Conservation (phyloP, 2,113 vertebrate genomes). For the Ceratotherium simum region DNA sequence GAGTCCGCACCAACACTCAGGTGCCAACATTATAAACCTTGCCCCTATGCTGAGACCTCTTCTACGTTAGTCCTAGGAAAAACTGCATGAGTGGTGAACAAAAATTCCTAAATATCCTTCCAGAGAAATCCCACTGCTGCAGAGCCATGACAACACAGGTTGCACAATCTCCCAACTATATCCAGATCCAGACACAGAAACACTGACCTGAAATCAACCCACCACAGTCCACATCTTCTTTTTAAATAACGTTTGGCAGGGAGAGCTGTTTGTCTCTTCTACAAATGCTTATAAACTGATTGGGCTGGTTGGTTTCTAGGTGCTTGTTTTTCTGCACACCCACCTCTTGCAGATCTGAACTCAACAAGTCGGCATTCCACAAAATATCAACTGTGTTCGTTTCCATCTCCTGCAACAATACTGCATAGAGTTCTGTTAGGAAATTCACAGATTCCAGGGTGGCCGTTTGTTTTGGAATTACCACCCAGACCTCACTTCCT, state of each 20-base stretch:
- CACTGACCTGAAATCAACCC: neutral
- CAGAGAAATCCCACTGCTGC: neutral
- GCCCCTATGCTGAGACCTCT: neutral
- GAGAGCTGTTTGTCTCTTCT: neutral
- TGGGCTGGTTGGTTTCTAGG: neutral
- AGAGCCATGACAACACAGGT: neutral
- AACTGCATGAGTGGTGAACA: neutral
- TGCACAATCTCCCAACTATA: neutral
- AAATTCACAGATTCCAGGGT: neutral
- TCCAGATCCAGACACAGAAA: constrained; percentile 15
- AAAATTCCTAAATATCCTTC: constrained; percentile 49
- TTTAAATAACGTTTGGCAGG: neutral
- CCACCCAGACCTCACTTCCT: constrained; percentile 26
- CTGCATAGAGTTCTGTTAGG: neutral
- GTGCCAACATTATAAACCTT: neutral
- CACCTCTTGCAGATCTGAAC: neutral
- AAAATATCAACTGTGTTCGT: neutral
- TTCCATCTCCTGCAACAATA: neutral
- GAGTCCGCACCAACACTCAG: neutral
- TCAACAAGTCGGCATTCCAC: neutral
- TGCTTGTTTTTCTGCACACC: neutral
- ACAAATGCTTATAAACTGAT: neutral
- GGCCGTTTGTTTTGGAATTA: constrained; percentile 40
- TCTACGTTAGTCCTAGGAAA: neutral
- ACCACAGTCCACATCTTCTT: neutral